Conservation (phyloP, 2,888 invertebrate species). For the Enchytraeus crypticus region DNA sequence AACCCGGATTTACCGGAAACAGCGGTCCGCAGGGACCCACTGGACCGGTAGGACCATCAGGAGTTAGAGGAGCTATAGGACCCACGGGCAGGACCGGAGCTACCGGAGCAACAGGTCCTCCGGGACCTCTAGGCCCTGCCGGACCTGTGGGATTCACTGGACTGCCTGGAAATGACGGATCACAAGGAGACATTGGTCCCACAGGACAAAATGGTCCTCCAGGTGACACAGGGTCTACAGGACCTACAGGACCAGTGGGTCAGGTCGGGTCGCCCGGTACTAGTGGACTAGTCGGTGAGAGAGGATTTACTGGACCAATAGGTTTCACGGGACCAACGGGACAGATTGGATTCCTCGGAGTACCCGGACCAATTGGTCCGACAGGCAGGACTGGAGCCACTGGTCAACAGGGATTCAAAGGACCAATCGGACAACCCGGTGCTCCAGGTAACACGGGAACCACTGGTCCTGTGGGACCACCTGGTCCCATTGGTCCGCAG, state of each 20-base stretch:
- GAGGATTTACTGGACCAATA: conserved; percentile 8
- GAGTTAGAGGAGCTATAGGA: conserved; percentile 14
- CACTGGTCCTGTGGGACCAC: conserved; percentile 1
- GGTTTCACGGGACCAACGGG: conserved; percentile 4
- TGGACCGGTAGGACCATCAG: conserved; percentile 15
- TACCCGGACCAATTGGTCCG: conserved; percentile 12
- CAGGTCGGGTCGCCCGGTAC: conserved; percentile 4
- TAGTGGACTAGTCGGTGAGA: conserved; percentile 3
- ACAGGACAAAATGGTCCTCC: conserved; percentile 4
- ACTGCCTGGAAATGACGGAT: conserved; percentile 31
- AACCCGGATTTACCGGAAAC: neutral
- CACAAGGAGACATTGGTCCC: conserved; percentile 26
- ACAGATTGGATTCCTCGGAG: neutral
- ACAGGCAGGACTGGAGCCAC: conserved; percentile 8
- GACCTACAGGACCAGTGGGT: conserved; percentile 15
- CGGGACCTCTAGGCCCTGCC: conserved; percentile 7
- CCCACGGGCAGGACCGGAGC: conserved; percentile 9
- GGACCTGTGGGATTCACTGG: neutral
- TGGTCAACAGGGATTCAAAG: conserved; percentile 10
- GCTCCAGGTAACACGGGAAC: neutral
- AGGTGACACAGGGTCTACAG: conserved; percentile 11
- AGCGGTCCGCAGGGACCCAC: conserved; percentile 4
- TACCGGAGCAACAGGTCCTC: conserved; percentile 16
- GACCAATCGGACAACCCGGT: conserved; percentile 6
- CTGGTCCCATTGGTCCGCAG: conserved; percentile 4